Evolutionary conservation across 1,140 invertebrate species (phyloP), one percentile per base, ranked within the genome.

Genomic region (Bicyclus anynana): DNA sequence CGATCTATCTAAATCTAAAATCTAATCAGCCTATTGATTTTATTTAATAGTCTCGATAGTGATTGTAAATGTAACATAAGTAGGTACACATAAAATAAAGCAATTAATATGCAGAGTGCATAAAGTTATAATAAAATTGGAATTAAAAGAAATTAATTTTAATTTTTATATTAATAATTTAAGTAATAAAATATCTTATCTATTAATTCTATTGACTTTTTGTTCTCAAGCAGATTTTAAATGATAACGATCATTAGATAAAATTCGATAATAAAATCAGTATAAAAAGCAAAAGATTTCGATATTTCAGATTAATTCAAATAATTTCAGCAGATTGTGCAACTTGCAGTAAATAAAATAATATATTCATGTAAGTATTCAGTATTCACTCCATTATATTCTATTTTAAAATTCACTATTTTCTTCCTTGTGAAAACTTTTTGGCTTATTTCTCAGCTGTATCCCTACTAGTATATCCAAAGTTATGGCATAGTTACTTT

Each of bases 261-360:
- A 38, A 29, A 52, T 47, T 14, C n/a, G 56, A 59, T 59, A 59
- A 59, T 4, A 53, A 10, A 49, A 49, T 12, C 47, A 49, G 27
- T 49, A 49, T 49, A 49, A 12, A 49, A 47, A 6, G 44, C n/a
- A 17, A 13, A 49, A 29, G 17, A 49, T 33, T 49, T 49, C 21
- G 13, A 14, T 14, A 33, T 33, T 17, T 12, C 47, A 49, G 26
- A 49, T 33, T 49, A 16, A 29, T 33, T 49, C 47, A 33, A 49
- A 49, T 10, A 17, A 7, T 44, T 20, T 18, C 12, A 29, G 10
- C 23, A 10, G 27, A 7, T 16, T 18, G 47, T 44, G 21, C 4
- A 20, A 2, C 7, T 44, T 18, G 9, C 21, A 44, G 9, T 44
- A 2, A 20, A 5, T 9, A 20, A 7, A 20, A 18, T 18, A 44